phyloP scores from a whole-genome alignment of 2,888 invertebrate genomes.

The Rhaphigaster nebulosa region DNA sequence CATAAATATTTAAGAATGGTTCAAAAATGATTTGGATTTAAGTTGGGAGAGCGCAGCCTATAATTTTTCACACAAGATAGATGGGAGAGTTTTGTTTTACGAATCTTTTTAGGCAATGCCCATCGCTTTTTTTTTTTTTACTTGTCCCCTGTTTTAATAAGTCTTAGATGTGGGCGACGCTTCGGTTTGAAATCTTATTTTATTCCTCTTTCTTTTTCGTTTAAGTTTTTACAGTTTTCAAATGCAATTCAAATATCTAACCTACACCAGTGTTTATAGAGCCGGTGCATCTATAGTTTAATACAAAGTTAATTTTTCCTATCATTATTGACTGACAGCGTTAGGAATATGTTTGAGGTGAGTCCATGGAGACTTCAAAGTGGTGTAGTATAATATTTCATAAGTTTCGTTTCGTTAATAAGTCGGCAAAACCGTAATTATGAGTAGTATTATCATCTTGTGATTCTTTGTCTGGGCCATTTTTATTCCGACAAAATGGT shows the following conservation, averaged over 20 bases:
- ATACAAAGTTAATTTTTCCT: conserved; percentile 57
- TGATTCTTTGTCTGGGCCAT: conserved; percentile 60
- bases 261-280: conserved; percentile 55
- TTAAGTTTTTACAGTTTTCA: conserved; percentile 45
- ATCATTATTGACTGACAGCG: conserved; percentile 59
- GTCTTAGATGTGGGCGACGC: conserved; percentile 60
- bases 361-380: conserved; percentile 48
- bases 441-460: conserved; percentile 53
- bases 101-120: conserved; percentile 60
- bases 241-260: conserved; percentile 54
- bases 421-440: conserved; percentile 39
- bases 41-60: conserved; percentile 49
- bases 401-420: neutral
- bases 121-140: conserved; percentile 58
- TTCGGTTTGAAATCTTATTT: conserved; percentile 46
- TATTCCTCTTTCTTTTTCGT: conserved; percentile 2
- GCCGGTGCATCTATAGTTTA: conserved; percentile 57
- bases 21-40: neutral
- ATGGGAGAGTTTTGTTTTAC: conserved; percentile 59
- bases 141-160: conserved; percentile 60
- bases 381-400: neutral
- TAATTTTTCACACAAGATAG: conserved; percentile 58
- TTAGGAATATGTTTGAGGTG: conserved; percentile 53
- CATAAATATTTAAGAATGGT: neutral
- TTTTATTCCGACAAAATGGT: conserved; percentile 61